Base-by-base conservation (phyloP, 2,888 invertebrate species). In the Hyposoter didymator region DNA sequence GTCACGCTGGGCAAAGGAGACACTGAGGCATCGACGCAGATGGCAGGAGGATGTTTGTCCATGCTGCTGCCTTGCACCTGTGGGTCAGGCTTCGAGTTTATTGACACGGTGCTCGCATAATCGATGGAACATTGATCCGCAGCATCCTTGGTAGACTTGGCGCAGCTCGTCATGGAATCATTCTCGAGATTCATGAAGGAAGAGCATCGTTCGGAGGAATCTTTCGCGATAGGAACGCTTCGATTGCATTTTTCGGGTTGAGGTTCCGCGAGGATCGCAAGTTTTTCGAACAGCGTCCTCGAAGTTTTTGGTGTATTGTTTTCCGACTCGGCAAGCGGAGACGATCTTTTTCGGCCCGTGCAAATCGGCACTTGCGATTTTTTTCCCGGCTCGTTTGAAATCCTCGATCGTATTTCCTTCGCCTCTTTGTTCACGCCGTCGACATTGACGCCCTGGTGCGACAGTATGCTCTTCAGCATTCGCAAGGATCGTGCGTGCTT, bases 401-500 rank as follows among this genome's bases (percentile, higher is more conserved):
- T 83, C 47, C 52, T 82, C 22, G 76, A 75, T 22, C 70, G 28
- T 22, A 55, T 83, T 7, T 67, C 84, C 32, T n/a, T 55, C 32
- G 43, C 62, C 17, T 62, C 59, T 45, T 52, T 81, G 0, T 74
- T 84, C 0, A 59, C 69, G 2, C 66, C 39, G 6, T 85, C 66
- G 8, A 73, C 70, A 52, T 47, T 67, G 19, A 83, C 64, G 47
- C 86, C 82, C 14, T 82, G 78, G 49, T 86, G 45, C 10, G 78
- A 82, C 10, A 88, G 81, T 28, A 89, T 86, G 66, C 80, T 85
- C 35, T 87, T 87, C 12, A 88, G 70, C 76, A 88, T 84, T n/a
- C 74, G 79, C 35, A 88, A 70, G 22, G 86, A 86, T 17, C 72
- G 80, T 4, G 74, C 75, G 62, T 83, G 87, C 74, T 59, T 82